Conservation (phyloP, 2,113 vertebrate genomes). For the Numida meleagris region DNA sequence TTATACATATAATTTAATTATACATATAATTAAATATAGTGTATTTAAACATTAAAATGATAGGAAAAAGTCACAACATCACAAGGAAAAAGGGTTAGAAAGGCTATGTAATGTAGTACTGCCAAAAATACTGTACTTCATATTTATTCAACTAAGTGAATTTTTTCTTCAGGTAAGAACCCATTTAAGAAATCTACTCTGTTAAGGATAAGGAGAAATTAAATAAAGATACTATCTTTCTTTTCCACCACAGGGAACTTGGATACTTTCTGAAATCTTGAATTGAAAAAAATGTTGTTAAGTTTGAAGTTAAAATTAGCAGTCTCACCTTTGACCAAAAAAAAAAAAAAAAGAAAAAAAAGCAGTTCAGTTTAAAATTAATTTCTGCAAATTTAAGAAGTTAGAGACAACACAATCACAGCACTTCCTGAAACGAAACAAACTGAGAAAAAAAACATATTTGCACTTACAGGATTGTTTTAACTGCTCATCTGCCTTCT, state of each 20-base stretch:
- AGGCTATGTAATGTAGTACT: not conserved
- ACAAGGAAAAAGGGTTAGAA: not conserved
- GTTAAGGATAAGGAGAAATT: not conserved
- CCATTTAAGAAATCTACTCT: not conserved
- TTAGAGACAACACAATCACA: not conserved
- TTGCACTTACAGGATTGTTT: slow-evolving; percentile 91
- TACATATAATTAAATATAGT: too few relatives aligned
- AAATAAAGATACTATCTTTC: not conserved
- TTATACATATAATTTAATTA: too few relatives aligned
- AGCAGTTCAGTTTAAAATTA: not conserved
- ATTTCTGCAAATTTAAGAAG: not conserved
- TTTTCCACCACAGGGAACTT: not conserved
- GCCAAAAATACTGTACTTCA: not conserved
- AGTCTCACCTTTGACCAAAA: not conserved
- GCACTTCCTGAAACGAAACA: not conserved
- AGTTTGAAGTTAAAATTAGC: not conserved
- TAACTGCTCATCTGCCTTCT: slow-evolving; percentile 94
- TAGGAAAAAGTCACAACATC: not conserved
- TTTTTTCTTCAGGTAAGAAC: not conserved
- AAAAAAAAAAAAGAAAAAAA: not conserved
- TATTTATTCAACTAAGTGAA: not conserved
- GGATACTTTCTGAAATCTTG: not conserved
- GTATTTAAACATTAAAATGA: not conserved
- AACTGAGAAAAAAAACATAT: not conserved
- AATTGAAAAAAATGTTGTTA: not conserved